Evolutionary conservation across 2,797 vertebrate species (phyloP).

Genomic region (Xenentodon cancila): DNA sequence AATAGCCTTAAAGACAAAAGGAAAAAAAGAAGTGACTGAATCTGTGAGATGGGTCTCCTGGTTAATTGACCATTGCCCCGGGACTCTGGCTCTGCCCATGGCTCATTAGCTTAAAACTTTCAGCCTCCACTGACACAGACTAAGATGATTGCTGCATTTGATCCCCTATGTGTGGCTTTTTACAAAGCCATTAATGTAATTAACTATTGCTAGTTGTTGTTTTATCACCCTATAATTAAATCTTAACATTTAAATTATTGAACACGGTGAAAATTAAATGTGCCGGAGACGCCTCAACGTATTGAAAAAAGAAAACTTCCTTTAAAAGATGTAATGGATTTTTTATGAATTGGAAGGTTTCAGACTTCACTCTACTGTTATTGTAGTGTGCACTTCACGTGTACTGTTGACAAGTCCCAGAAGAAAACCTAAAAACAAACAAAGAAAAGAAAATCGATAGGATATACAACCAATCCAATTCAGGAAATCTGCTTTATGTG

Average conservation of each 20-base stretch:
- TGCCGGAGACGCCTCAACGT: no score
- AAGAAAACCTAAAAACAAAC: no score
- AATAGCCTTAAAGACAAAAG: slow-evolving; percentile 24
- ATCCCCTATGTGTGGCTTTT: slow-evolving; percentile 51
- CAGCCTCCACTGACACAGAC: slow-evolving; percentile 51
- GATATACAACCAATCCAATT: no score
- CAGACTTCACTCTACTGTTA: no score
- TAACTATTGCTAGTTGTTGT: slow-evolving; percentile 60
- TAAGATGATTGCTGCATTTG: slow-evolving; percentile 45
- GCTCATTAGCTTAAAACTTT: slow-evolving; percentile 60
- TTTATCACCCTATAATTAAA: slow-evolving; percentile 57
- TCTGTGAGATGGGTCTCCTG: slow-evolving; percentile 55
- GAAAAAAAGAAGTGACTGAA: not conserved
- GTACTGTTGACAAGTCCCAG: no score
- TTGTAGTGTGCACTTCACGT: no score
- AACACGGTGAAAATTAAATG: slow-evolving; percentile 6
- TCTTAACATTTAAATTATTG: slow-evolving; percentile 17
- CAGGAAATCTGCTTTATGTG: slow-evolving; percentile 15
- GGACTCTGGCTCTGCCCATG: slow-evolving; percentile 60
- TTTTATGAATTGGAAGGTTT: no score
- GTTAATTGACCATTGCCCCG: slow-evolving; percentile 69
- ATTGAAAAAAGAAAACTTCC: no score
- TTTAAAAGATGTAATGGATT: no score
- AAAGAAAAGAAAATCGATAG: no score
- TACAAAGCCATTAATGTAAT: slow-evolving; percentile 62